These are phyloP conservation scores for Drosophila meridiana DNA, from an alignment of 2,888 invertebrate genomes.

Conservation along the genomic window DNA sequence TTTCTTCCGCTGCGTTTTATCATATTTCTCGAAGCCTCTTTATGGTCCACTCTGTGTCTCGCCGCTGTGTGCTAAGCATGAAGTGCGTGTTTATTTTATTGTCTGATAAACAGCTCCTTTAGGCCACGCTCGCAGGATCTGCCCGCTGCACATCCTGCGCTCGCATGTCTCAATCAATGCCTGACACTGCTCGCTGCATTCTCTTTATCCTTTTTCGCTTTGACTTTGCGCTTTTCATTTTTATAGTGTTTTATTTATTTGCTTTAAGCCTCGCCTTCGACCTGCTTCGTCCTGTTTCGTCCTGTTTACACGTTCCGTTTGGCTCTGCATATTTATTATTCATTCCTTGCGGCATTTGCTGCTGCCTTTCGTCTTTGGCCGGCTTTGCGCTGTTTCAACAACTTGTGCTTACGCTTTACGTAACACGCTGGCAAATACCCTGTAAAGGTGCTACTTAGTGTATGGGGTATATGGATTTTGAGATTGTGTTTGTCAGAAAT, in stretches of 20 bases:
- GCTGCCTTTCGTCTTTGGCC: slow-evolving; percentile 39
- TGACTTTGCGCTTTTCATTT: slow-evolving; percentile 19
- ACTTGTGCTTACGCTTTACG: slow-evolving; percentile 23
- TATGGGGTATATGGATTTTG: background rate
- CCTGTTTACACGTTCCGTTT: slow-evolving; percentile 13
- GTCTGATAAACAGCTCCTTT: slow-evolving; percentile 75
- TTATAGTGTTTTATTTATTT: slow-evolving; percentile 15
- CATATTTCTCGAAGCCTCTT: slow-evolving; percentile 54
- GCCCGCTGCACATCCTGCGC: slow-evolving; percentile 1
- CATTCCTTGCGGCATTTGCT: slow-evolving; percentile 58
- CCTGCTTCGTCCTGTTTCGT: slow-evolving; percentile 6
- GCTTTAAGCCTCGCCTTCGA: slow-evolving; percentile 8
- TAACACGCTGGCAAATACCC: slow-evolving; percentile 20
- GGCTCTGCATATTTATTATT: slow-evolving; percentile 62
- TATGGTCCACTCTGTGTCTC: slow-evolving; percentile 44
- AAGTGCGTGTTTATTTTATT: slow-evolving; percentile 81
- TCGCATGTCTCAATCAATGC: background rate
- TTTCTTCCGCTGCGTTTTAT: slow-evolving; percentile 30
- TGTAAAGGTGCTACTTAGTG: background rate
- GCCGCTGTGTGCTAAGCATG: slow-evolving; percentile 33
- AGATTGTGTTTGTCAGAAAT: too few relatives aligned
- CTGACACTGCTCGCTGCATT: background rate
- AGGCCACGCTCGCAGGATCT: slow-evolving; percentile 16
- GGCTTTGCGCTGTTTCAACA: slow-evolving; percentile 50
- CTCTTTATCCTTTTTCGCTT: slow-evolving; percentile 2